These are phyloP conservation scores for Lagocephalus sceleratus DNA, from an alignment of 2,797 vertebrate genomes.

Conservation along the genomic window DNA sequence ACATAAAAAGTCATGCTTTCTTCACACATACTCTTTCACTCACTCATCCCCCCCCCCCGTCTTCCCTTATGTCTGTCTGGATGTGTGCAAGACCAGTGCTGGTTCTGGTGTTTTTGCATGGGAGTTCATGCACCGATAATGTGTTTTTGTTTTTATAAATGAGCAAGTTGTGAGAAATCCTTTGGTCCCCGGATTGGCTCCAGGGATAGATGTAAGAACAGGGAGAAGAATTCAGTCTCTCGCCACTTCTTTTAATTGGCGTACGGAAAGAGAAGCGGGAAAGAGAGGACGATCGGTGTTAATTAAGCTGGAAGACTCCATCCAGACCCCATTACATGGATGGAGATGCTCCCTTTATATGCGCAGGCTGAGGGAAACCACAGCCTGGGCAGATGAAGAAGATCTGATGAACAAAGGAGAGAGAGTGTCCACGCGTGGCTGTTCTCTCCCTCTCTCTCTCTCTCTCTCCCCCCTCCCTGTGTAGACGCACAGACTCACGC, in stretches of 20 bases:
- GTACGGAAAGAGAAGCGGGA: conserved; percentile 43
- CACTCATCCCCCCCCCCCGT: not conserved
- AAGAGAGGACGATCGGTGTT: conserved; percentile 64
- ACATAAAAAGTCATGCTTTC: conserved; percentile 49
- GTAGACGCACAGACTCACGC: conserved; percentile 42
- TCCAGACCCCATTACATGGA: conserved; percentile 83
- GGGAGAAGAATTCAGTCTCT: conserved; percentile 33
- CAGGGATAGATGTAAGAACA: conserved; percentile 23
- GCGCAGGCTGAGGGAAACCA: conserved; percentile 64
- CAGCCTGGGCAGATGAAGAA: conserved; percentile 41
- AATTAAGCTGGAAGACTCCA: conserved; percentile 79
- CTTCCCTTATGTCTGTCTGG: not conserved
- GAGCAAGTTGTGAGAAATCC: conserved; percentile 31
- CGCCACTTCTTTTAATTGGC: conserved; percentile 62
- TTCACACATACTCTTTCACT: conserved; percentile 8
- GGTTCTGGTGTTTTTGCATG: conserved; percentile 27
- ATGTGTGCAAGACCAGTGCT: conserved; percentile 39
- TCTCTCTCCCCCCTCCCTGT: not conserved
- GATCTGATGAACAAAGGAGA: conserved; percentile 38
- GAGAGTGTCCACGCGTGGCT: not conserved
- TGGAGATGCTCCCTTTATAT: conserved; percentile 65
- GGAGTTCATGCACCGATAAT: conserved; percentile 6
- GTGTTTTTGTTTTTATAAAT: conserved; percentile 32
- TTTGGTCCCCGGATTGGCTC: conserved; percentile 51
- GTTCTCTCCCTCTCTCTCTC: not conserved